Conservation (phyloP, 2,888 invertebrate species). For the Melikaiella ostensackeni region DNA sequence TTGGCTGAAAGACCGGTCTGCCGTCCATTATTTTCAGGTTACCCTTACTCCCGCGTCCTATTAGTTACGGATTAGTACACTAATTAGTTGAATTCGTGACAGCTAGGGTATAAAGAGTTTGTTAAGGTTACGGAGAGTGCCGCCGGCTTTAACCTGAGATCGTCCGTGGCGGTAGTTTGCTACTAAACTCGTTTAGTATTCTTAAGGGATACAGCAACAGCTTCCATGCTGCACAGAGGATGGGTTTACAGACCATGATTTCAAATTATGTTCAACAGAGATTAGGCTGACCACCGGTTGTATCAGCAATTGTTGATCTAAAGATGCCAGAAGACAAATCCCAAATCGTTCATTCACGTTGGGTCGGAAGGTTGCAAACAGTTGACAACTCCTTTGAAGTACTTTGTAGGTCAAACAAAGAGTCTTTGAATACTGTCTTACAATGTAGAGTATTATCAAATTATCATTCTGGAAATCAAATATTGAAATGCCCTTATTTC, state of each 20-base stretch:
- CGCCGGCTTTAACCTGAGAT: neutral
- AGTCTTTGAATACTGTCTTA: too few relatives aligned
- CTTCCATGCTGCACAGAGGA: constrained; percentile 1
- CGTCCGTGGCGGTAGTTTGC: neutral
- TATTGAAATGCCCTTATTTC: too few relatives aligned
- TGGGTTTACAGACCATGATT: neutral
- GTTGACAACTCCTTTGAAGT: neutral
- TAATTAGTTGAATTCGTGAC: constrained; percentile 38
- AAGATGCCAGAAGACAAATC: neutral
- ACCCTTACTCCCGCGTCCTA: constrained; percentile 21
- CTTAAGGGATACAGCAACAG: neutral
- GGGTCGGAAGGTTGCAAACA: neutral
- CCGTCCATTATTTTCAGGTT: constrained; percentile 55
- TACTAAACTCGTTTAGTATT: constrained; percentile 6
- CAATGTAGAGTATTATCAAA: too few relatives aligned
- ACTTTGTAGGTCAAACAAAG: neutral
- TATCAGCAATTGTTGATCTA: neutral
- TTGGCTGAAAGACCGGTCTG: constrained; percentile 62
- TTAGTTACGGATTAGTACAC: constrained; percentile 38
- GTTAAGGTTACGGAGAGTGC: neutral
- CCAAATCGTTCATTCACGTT: neutral
- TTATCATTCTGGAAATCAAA: too few relatives aligned
- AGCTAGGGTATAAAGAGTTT: constrained; percentile 6
- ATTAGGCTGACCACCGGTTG: neutral
- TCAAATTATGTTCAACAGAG: neutral